A percentile compares a stretch with the other conserved stretches of the same genome.
These are phyloP conservation scores for Fringilla coelebs DNA, from an alignment of 2,797 vertebrate species.

Conservation along the genomic window DNA sequence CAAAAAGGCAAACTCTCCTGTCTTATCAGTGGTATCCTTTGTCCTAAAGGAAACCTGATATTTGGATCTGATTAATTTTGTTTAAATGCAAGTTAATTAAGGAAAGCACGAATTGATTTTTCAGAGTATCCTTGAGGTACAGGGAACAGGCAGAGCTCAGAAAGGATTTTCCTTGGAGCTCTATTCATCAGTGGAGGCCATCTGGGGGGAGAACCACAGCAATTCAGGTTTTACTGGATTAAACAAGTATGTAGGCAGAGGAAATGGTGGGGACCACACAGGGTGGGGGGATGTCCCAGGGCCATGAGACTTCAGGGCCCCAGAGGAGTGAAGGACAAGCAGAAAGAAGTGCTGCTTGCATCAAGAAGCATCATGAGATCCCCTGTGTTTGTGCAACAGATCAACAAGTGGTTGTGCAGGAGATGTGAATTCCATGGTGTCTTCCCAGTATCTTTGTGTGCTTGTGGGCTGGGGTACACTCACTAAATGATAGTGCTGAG, in stretches of 20 bases:
- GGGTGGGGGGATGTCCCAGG: neutral
- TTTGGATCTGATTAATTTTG: neutral
- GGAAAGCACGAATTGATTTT: neutral
- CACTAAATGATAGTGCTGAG: neutral
- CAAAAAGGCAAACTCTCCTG: neutral
- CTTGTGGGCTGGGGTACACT: neutral
- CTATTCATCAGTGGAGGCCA: neutral
- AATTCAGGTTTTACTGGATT: neutral
- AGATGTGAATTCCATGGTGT: neutral
- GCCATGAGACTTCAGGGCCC: neutral
- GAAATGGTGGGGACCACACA: neutral
- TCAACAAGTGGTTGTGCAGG: neutral
- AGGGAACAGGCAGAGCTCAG: neutral
- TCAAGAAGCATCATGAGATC: neutral
- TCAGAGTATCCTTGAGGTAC: neutral
- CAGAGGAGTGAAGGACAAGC: neutral
- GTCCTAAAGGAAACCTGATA: neutral
- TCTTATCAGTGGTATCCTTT: neutral
- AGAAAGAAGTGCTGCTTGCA: neutral
- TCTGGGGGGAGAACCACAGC: neutral
- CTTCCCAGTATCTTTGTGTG: neutral
- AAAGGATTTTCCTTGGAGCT: neutral
- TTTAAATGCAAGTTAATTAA: neutral
- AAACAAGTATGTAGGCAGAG: neutral
- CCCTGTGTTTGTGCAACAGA: neutral